Percentiles rank a stretch among this genome's conserved stretches.
Evolutionary conservation across 2,888 invertebrate genomes (phyloP).

Genomic region (Microctonus brassicae): DNA sequence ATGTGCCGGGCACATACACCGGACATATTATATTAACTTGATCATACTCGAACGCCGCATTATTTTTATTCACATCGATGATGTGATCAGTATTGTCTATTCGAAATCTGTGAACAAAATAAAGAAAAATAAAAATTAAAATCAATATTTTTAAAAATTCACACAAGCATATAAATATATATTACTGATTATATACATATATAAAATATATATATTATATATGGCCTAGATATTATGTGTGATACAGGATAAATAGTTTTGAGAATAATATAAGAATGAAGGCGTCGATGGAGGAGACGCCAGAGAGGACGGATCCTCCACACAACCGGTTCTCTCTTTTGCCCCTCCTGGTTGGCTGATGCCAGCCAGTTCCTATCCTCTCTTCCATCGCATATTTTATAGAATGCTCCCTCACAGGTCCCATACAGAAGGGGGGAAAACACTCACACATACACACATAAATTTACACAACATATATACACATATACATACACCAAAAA

Average conservation of each 20-base stretch:
- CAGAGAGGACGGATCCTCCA: slow-evolving; percentile 42
- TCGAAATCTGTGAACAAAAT: slow-evolving; percentile 78
- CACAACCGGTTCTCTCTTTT: slow-evolving; percentile 47
- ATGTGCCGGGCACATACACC: slow-evolving; percentile 88
- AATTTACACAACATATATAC: not conserved
- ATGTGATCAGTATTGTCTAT: slow-evolving; percentile 98
- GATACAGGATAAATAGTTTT: slow-evolving; percentile 29
- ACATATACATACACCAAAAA: not conserved
- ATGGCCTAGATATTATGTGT: slow-evolving; percentile 3
- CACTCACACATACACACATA: too few relatives aligned
- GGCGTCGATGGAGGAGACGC: slow-evolving; percentile 46
- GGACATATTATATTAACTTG: slow-evolving; percentile 97
- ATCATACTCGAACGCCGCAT: slow-evolving; percentile 93
- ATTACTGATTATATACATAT: not conserved
- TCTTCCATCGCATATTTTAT: slow-evolving; percentile 35
- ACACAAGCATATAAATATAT: too few relatives aligned
- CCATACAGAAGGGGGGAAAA: not conserved
- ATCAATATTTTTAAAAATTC: not conserved
- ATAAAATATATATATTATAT: not conserved
- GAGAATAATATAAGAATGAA: slow-evolving; percentile 41
- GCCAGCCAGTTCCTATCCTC: slow-evolving; percentile 28
- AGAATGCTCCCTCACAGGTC: slow-evolving; percentile 28
- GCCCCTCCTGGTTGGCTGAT: slow-evolving; percentile 35
- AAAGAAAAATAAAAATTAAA: slow-evolving; percentile 7
- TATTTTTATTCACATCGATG: slow-evolving; percentile 95